Conservation (phyloP, 2,888 invertebrate genomes). For the Leptarthrus brevirostris region DNA sequence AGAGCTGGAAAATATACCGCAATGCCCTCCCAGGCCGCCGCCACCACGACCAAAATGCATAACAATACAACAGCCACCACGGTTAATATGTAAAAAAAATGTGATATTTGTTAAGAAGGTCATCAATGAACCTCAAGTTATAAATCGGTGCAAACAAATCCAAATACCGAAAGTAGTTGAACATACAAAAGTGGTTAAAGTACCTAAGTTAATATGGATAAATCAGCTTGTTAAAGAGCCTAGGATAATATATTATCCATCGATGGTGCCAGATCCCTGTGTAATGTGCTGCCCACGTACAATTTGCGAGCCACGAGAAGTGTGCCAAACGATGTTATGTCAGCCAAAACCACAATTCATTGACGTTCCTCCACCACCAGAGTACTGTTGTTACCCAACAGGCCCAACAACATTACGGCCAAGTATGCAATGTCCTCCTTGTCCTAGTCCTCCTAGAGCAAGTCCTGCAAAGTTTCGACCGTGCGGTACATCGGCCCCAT, state of each 20-base stretch:
- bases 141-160: slow-evolving; percentile 62
- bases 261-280: slow-evolving; percentile 63
- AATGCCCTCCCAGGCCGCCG: slow-evolving; percentile 62
- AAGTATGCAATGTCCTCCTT: slow-evolving; percentile 60
- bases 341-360: slow-evolving; percentile 64
- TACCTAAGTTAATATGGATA: slow-evolving; percentile 63
- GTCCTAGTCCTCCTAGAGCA: slow-evolving; percentile 50
- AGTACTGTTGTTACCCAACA: slow-evolving; percentile 63
- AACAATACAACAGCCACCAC: slow-evolving; percentile 64
- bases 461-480: slow-evolving; percentile 36
- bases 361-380: slow-evolving; percentile 63
- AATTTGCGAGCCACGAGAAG: slow-evolving; percentile 63
- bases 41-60: slow-evolving; percentile 63
- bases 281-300: slow-evolving; percentile 63
- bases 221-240: slow-evolving; percentile 64
- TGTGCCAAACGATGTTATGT: slow-evolving; percentile 63
- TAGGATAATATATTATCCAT: slow-evolving; percentile 62
- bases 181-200: slow-evolving; percentile 62
- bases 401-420: slow-evolving; percentile 62
- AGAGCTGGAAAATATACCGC: slow-evolving; percentile 62
- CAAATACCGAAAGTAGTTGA: slow-evolving; percentile 63
- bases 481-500: slow-evolving; percentile 52
- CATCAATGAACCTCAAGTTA: slow-evolving; percentile 62
- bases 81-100: slow-evolving; percentile 62
- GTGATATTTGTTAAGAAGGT: slow-evolving; percentile 64